Percentiles rank a stretch among this genome's conserved stretches.
Conservation (phyloP, 2,888 invertebrate genomes). For the Leistus spinibarbis region DNA sequence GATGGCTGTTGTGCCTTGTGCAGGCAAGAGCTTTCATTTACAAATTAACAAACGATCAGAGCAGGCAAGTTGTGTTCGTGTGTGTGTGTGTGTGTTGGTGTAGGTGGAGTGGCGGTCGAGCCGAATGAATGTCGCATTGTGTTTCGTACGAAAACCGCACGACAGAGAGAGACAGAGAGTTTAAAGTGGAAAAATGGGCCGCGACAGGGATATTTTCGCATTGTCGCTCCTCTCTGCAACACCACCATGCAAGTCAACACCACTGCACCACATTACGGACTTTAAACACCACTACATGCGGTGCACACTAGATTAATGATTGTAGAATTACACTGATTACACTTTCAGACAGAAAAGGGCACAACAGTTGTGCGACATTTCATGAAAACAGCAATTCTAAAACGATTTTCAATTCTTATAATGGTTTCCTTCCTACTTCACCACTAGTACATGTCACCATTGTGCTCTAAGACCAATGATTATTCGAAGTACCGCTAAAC, state of each 20-base stretch:
- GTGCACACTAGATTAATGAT: neutral
- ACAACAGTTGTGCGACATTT: too few relatives aligned
- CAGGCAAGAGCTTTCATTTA: constrained; percentile 7
- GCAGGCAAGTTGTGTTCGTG: neutral
- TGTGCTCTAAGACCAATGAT: too few relatives aligned
- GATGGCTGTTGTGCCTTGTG: too few relatives aligned
- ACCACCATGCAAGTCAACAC: neutral
- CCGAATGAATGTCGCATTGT: constrained; percentile 24
- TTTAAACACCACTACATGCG: neutral
- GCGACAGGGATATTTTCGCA: neutral
- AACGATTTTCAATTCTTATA: too few relatives aligned
- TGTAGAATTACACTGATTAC: neutral
- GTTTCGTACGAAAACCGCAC: constrained; percentile 10
- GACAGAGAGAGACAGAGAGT: too few relatives aligned
- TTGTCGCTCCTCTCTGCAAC: neutral
- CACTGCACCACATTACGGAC: neutral
- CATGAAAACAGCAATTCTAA: too few relatives aligned
- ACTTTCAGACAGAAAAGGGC: neutral
- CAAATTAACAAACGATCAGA: constrained; percentile 19
- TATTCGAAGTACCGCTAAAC: too few relatives aligned
- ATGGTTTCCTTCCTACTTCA: too few relatives aligned
- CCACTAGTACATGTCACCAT: too few relatives aligned
- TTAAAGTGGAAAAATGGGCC: constrained; percentile 18
- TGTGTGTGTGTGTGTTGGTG: neutral
- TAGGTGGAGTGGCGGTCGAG: neutral